phyloP scores from a whole-genome alignment of 1,140 invertebrate species.

The Rhagoletis pomonella region DNA sequence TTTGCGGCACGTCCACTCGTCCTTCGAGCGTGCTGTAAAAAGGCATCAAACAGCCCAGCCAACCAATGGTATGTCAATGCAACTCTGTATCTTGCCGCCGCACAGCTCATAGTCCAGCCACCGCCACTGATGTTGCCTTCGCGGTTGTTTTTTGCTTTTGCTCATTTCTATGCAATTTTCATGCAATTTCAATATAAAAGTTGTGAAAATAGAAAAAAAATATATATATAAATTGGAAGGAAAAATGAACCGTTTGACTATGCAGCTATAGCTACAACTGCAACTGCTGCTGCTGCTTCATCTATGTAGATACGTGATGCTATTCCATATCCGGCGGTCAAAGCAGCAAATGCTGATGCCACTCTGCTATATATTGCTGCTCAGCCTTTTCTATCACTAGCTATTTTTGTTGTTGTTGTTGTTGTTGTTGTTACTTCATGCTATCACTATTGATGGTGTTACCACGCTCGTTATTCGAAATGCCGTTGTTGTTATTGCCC shows the following conservation, averaged over 20 bases:
- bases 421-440: background rate
- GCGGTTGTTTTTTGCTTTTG: background rate
- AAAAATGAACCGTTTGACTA: background rate
- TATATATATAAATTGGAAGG: background rate
- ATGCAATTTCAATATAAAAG: constrained; percentile 45
- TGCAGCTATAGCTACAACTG: background rate
- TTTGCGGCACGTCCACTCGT: constrained; percentile 1
- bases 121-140: background rate
- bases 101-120: background rate
- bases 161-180: constrained; percentile 40
- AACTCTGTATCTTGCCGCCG: background rate
- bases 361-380: background rate
- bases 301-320: constrained; percentile 10
- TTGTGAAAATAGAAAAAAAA: background rate
- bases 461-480: background rate
- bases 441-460: constrained; percentile 16
- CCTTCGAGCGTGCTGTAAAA: background rate
- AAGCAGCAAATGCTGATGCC: background rate
- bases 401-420: background rate
- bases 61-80: no score
- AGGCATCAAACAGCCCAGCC: no score
- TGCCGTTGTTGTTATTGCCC: background rate
- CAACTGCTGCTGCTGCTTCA: no score
- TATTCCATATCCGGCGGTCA: constrained; percentile 17
- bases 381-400: background rate